Base-by-base conservation (phyloP, 2,888 invertebrate genomes). In the Torymus auratus region DNA sequence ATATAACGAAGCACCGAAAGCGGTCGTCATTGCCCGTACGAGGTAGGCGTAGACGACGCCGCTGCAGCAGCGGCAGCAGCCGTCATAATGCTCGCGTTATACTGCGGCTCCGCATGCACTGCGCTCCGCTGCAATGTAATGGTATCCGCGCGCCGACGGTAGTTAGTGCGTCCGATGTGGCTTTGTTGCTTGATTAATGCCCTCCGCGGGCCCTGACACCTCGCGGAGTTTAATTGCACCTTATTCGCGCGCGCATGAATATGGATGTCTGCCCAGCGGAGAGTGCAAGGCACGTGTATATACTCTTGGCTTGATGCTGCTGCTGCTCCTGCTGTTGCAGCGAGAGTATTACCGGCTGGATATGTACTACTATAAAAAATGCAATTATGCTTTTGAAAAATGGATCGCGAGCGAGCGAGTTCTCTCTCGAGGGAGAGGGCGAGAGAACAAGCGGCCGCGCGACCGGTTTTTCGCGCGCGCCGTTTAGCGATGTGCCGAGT, bases 331-430 rank as follows among this genome's bases (percentile, higher is more conserved):
- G 56, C 13, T 60, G 64, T n/a, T 15, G 23, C 5, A 17, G 67
- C 52, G 15, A 41, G 41, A 7, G 41, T 41, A 41, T 41, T 41
- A 5, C 41, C 41, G 41, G 7, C 41, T n/a, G 61, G 20, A 61
- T 4, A 56, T 4, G 65, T 15, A 61, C 60, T 15, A 68, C 60
- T 52, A 61, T 76, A 82, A 87, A 89, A 88, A 89, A 88, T 88
- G 89, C 87, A 89, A 90, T 90, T 89, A 89, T 88, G 86, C 88
- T 89, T 89, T 89, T 89, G 89, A 90, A 89, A 90, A 90, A 90
- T 89, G 90, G 86, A 84, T 86, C 84, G 85, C 56, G 7, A 41
- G 41, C 41, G 7, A 1, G 41, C 41, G 20, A 20, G 20, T 20
- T 20, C 12, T 56, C 20, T 64, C 50, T 28, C 17, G 50, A 64